Conservation (phyloP, 2,888 invertebrate genomes). For the Tenodera sinensis region DNA sequence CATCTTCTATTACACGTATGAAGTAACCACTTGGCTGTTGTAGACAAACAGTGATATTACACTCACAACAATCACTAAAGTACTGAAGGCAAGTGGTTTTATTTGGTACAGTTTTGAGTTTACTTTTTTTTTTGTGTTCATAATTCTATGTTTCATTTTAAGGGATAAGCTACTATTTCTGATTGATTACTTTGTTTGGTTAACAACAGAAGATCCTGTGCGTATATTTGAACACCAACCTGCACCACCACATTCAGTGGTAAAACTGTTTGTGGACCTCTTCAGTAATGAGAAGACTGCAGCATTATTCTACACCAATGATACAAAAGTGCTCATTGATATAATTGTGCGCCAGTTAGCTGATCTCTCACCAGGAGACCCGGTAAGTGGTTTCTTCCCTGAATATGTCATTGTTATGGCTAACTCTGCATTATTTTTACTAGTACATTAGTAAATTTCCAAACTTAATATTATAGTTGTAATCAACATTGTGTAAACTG, state of each 20-base stretch:
- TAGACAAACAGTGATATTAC: too few species aligned
- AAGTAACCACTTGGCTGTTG: too few species aligned
- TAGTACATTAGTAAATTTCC: not conserved
- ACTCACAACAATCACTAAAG: too few species aligned
- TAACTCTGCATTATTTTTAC: too few species aligned
- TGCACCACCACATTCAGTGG: conserved; percentile 75
- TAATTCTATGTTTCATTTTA: too few species aligned
- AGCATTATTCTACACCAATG: conserved; percentile 89
- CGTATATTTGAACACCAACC: conserved; percentile 80
- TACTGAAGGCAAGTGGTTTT: too few species aligned
- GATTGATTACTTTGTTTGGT: not conserved
- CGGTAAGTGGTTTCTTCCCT: conserved; percentile 49
- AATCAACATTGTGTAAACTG: not conserved
- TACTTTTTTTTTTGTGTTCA: too few species aligned
- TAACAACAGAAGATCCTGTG: conserved; percentile 73
- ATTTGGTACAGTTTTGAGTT: too few species aligned
- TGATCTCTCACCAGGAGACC: conserved; percentile 84
- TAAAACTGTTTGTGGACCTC: conserved; percentile 84
- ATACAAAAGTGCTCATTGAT: conserved; percentile 89
- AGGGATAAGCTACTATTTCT: not conserved
- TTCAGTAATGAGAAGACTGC: conserved; percentile 77
- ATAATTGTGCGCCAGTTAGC: conserved; percentile 87
- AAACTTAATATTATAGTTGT: not conserved
- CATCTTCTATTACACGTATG: too few species aligned
- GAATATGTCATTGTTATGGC: too few species aligned